These are phyloP conservation scores for Balanococcus diminutus DNA, from an alignment of 2,888 invertebrate species.

Conservation along the genomic window DNA sequence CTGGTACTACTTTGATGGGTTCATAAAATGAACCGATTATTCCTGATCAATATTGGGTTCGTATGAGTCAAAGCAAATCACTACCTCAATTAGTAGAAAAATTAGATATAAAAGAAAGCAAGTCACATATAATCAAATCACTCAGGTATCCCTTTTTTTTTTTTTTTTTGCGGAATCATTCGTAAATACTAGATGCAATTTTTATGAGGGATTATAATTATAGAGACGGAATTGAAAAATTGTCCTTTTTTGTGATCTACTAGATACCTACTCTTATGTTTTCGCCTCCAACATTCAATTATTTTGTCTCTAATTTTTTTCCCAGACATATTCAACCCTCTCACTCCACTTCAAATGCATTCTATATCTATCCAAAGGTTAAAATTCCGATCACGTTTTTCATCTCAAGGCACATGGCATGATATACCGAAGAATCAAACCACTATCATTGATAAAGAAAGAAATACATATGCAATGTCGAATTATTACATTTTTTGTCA, in stretches of 20 bases:
- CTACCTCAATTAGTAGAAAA: background rate
- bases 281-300: no score
- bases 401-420: background rate
- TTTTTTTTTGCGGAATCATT: background rate
- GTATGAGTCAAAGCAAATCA: background rate
- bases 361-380: background rate
- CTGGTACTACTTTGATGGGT: background rate
- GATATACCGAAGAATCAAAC: background rate
- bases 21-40: background rate
- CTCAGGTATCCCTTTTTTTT: no score
- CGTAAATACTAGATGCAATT: no score
- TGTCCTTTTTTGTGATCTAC: no score
- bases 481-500: background rate
- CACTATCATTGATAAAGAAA: background rate
- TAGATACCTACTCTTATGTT: no score
- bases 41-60: background rate
- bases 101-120: no score
- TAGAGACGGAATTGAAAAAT: no score
- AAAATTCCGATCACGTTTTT: background rate
- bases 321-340: no score
- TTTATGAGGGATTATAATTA: no score
- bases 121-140: background rate
- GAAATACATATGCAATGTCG: background rate
- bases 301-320: no score
- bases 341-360: no score